A percentile compares a stretch with the other conserved stretches of the same genome.
These are phyloP conservation scores for Muscicapa adusta DNA, from an alignment of 2,113 vertebrate species.

Conservation along the genomic window DNA sequence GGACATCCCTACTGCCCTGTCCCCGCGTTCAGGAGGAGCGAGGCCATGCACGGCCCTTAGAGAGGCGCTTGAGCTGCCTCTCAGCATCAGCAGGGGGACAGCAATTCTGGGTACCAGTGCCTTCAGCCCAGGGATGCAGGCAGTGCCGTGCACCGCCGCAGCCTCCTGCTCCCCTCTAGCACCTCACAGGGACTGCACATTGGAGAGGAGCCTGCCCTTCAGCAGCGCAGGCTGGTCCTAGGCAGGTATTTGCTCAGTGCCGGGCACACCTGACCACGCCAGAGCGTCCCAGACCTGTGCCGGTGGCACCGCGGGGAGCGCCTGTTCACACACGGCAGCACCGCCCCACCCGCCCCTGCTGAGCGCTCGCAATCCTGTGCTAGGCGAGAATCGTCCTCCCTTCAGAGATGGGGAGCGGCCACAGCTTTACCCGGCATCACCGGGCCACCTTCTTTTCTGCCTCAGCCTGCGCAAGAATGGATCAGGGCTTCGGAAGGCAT, in stretches of 20 bases:
- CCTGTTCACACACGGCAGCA: background rate
- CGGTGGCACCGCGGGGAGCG: rapidly evolving
- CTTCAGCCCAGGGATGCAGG: background rate
- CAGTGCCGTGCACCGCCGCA: rapidly evolving
- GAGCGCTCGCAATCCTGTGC: rapidly evolving
- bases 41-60: rapidly evolving
- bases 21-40: background rate
- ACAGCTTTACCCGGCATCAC: rapidly evolving
- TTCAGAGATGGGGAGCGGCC: background rate
- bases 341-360: background rate
- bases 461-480: background rate
- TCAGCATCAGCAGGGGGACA: background rate
- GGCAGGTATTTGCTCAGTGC: background rate
- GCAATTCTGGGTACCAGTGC: background rate
- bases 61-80: too few relatives aligned
- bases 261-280: rapidly evolving
- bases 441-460: background rate
- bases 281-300: background rate
- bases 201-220: background rate
- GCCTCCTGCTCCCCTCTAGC: background rate
- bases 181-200: too few relatives aligned
- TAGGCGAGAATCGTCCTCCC: background rate
- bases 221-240: background rate
- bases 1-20: background rate
- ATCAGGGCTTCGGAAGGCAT: background rate